Base-by-base conservation (phyloP, 2,888 invertebrate species). In the Platerodrilus igneus region DNA sequence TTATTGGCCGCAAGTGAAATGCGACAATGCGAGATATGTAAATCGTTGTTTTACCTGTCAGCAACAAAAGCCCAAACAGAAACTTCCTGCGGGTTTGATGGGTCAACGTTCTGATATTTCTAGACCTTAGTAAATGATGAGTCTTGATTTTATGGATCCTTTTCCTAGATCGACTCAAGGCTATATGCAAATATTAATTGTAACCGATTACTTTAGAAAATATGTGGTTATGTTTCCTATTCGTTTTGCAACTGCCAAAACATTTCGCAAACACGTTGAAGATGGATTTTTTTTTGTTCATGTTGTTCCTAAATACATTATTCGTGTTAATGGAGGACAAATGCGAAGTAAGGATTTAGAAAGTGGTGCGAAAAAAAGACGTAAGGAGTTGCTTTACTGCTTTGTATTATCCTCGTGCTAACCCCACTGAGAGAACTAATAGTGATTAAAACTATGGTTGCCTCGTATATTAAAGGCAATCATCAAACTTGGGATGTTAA, bases 1-100 rank as follows among this genome's bases (percentile, higher is more conserved):
- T 26, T 26, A 26, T 26, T 26, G 26, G 26, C 26, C 26, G 5
- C 10, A 26, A 26, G 14, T 26, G 26, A 25, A 25, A n/a, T 5
- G 5, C 5, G 25, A 25, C 26, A 8, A 13, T 3, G 11, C 4
- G 9, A 10, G 4, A 13, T 6, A 3, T 14, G 8, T 10, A 4
- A 26, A 14, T 4, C 3, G 14, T 13, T 26, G 26, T 13, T 13
- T 3, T 4, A n/a, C 8, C 14, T 26, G 26, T n/a, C 5, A 13
- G 14, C 3, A 11, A 3, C 10, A 11, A 3, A 26, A 26, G 13
- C 13, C 14, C 8, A 14, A 26, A 13, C 26, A 26, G 13, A 26
- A 26, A 8, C 26, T 3, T 11, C 13, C 26, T 11, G 6, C 6
- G 3, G 26, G 26, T 26, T 13, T 26, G 5, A 26, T 26, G 26